These are phyloP conservation scores for Macrobrachium rosenbergii DNA, from an alignment of 1,140 invertebrate genomes.

Conservation along the genomic window DNA sequence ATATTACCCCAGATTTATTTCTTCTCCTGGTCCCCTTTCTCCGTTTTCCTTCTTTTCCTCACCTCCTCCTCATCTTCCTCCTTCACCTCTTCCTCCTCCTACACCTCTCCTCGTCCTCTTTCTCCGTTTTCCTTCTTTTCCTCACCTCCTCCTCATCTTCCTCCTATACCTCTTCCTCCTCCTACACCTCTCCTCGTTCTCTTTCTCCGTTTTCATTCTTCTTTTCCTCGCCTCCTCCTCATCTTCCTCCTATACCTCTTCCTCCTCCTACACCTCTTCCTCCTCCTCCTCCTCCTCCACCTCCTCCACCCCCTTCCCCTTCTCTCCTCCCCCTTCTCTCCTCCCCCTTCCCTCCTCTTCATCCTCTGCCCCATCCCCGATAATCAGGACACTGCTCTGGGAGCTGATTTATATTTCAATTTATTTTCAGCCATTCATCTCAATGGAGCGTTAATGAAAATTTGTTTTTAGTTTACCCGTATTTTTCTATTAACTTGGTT, in stretches of 20 bases:
- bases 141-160: not conserved
- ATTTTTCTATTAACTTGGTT: constrained; percentile 58
- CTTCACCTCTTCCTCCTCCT: not conserved
- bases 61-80: not conserved
- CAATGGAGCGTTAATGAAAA: constrained; percentile 56
- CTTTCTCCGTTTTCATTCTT: not conserved
- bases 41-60: not conserved
- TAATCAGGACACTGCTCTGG: constrained; percentile 37
- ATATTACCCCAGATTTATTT: too few relatives aligned
- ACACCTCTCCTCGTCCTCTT: not conserved
- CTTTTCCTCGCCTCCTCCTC: not conserved
- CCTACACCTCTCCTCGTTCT: not conserved
- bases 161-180: not conserved
- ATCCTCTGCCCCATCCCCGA: constrained; percentile 1
- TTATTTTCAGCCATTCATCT: constrained; percentile 58
- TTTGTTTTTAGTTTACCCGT: constrained; percentile 60
- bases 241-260: not conserved
- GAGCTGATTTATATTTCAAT: constrained; percentile 57
- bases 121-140: not conserved
- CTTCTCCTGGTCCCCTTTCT: not conserved
- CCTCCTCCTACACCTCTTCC: not conserved
- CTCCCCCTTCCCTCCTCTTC: not conserved
- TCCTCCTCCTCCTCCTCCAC: not conserved
- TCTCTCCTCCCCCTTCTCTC: not conserved
- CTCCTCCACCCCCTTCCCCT: not conserved